These are phyloP conservation scores for Gavialis gangeticus DNA, from an alignment of 2,113 vertebrate genomes.

Conservation along the genomic window DNA sequence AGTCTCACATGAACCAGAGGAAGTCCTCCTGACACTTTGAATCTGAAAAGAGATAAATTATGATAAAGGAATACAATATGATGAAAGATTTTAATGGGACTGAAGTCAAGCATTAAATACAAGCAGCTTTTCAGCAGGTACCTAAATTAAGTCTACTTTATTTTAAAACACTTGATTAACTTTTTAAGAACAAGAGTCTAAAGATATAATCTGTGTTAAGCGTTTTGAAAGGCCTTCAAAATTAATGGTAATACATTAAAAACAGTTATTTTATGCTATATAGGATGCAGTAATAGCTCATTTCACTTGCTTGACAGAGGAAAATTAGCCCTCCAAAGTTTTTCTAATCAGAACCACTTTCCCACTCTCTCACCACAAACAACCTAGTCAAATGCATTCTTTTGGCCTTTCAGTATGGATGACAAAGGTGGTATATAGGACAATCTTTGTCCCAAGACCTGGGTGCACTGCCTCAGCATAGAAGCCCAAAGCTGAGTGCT, in stretches of 20 bases:
- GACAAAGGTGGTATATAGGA: background rate
- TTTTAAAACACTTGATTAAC: background rate
- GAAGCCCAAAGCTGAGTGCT: no score
- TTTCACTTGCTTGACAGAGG: background rate
- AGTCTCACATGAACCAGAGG: constrained; percentile 91
- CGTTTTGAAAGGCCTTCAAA: no score
- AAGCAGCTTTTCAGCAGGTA: background rate
- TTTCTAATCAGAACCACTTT: background rate
- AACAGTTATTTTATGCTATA: no score
- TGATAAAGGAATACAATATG: background rate
- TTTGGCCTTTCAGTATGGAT: background rate
- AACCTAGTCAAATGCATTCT: no score
- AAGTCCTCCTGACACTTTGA: constrained; percentile 94
- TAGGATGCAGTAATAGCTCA: background rate
- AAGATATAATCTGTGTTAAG: background rate
- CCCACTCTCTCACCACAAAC: background rate
- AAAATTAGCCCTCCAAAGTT: no score
- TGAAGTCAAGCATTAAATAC: no score
- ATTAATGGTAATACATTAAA: background rate
- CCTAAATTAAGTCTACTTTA: background rate
- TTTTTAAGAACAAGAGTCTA: background rate
- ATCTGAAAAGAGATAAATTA: constrained; percentile 76
- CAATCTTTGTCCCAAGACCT: background rate
- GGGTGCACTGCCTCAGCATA: background rate
- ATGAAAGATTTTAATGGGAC: background rate